Conservation (phyloP, 1,140 invertebrate genomes). For the Drosophila sproati region DNA sequence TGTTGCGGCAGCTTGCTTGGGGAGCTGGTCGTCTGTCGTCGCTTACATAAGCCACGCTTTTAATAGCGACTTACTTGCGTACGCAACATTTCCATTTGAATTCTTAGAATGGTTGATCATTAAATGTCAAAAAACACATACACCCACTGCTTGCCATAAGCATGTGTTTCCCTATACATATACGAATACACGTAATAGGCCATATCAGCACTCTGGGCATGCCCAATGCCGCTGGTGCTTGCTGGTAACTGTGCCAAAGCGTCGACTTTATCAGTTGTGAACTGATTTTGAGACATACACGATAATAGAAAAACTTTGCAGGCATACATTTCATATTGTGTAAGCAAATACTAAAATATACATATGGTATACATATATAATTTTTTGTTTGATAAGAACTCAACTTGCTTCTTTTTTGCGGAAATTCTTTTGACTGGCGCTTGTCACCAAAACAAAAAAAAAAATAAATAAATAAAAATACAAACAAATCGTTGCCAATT, state of each 20-base stretch:
- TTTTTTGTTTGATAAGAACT: constrained; percentile 22
- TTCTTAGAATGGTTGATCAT: constrained; percentile 33
- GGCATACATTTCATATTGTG: constrained; percentile 16
- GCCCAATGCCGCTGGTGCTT: constrained; percentile 20
- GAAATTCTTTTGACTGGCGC: constrained; percentile 61
- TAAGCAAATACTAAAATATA: neutral
- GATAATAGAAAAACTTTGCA: constrained; percentile 34
- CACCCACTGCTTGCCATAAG: constrained; percentile 5
- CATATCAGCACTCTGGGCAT: constrained; percentile 29
- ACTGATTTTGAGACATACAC: constrained; percentile 14
- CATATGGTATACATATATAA: neutral
- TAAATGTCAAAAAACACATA: constrained; percentile 6
- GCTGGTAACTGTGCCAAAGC: constrained; percentile 45
- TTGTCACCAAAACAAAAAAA: constrained; percentile 34
- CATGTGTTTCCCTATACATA: constrained; percentile 7
- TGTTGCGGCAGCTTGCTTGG: constrained; percentile 1
- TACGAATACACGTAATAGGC: constrained; percentile 6
- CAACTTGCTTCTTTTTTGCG: constrained; percentile 36
- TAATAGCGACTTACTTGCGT: constrained; percentile 4
- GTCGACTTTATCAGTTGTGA: constrained; percentile 31
- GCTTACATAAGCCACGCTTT: constrained; percentile 38
- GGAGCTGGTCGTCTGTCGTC: neutral
- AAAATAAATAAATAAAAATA: neutral
- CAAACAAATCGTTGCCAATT: constrained; percentile 28
- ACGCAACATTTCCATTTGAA: constrained; percentile 24